Evolutionary conservation across 1,140 invertebrate species (phyloP), one percentile per base, ranked within the genome.

Genomic region (Pogonognathellus flavescens): DNA sequence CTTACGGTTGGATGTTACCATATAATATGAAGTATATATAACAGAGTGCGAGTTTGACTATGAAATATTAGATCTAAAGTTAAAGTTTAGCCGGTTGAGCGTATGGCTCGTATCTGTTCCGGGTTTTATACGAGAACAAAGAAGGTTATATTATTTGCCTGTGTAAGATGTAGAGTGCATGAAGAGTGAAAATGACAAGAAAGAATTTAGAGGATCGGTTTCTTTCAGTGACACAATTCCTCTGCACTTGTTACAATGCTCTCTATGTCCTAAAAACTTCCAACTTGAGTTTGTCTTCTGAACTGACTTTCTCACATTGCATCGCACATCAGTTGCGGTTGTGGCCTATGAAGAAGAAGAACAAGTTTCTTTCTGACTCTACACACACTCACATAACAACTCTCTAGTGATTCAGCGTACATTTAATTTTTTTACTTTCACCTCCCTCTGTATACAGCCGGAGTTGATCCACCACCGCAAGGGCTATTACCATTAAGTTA

Each of bases 101-200:
- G 31, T 41, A 41, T 41, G 31, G 31, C 31, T 1, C 2, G 31
- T 41, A 41, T 41, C 31, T 41, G 31, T 41, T 1, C 31, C 6
- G 2, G 18, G 18, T n/a, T 20, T 25, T 31, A 31, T 66, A 66
- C 13, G 4, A 9, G 20, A 18, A 66, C 20, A 41, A 41, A 41
- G 31, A 41, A 1, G 31, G 62, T 6, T 13, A 20, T 66, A 66
- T n/a, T n/a, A n/a, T 22, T 6, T 66, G 0, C 11, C 22, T 22
- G 25, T 22, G 20, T 22, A 66, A 5, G 20, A 25, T 31, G 11
- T 9, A 31, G 62, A 10, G 11, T 66, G 25, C 31, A 41, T 41
- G 25, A 31, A 66, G 62, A 66, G 62, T 66, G 62, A 66, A 66
- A 66, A 66, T 25, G 62, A 66, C 62, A 66, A 22, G 62, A 66